Percentiles rank a stretch among this genome's conserved stretches.
Conservation (phyloP, 2,113 vertebrate species). For the Spea multiplicata region DNA sequence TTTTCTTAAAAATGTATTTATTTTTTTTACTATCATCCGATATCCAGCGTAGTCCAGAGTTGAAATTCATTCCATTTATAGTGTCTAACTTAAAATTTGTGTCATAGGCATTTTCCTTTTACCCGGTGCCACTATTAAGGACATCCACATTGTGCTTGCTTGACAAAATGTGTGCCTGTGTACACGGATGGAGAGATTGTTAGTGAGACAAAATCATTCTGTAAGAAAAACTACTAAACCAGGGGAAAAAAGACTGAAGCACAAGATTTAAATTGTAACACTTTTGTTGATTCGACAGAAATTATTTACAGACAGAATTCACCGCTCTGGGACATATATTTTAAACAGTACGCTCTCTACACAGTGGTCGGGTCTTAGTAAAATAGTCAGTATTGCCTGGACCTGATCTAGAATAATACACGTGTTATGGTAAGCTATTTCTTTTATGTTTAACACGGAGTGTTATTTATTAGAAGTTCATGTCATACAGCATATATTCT, state of each 20-base stretch:
- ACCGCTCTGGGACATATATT: background rate
- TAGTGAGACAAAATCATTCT: background rate
- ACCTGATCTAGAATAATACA: background rate
- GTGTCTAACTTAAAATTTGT: conserved; percentile 6
- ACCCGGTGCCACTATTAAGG: background rate
- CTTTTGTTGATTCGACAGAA: background rate
- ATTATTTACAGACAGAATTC: background rate
- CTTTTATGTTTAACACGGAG: background rate
- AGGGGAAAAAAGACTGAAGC: background rate
- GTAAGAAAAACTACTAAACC: background rate
- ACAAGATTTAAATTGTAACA: background rate
- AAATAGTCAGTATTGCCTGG: background rate
- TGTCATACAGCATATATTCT: background rate
- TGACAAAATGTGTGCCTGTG: background rate
- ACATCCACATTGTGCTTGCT: background rate
- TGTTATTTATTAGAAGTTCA: background rate
- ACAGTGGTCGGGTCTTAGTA: background rate
- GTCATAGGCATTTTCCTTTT: background rate
- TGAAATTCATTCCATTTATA: background rate
- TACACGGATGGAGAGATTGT: background rate
- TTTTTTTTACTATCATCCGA: background rate
- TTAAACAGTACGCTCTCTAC: background rate
- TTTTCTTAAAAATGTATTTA: no score
- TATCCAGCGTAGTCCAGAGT: background rate
- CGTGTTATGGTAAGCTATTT: background rate